Percentiles rank a stretch among this genome's conserved stretches.
These are phyloP conservation scores for Zele albiditarsus DNA, from an alignment of 2,888 invertebrate species.

Conservation along the genomic window DNA sequence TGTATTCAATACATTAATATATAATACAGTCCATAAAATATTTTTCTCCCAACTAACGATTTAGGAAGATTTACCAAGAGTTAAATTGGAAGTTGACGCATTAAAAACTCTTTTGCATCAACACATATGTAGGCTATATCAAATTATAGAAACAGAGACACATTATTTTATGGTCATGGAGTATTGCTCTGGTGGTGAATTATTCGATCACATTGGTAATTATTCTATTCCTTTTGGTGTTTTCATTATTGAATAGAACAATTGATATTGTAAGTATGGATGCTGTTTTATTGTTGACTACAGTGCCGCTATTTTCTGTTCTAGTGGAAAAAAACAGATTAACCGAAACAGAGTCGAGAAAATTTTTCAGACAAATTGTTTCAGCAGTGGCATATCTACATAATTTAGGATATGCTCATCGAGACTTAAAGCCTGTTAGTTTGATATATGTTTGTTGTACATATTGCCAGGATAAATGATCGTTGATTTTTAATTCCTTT, in stretches of 20 bases:
- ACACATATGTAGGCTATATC: slow-evolving; percentile 85
- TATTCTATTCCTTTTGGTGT: neutral
- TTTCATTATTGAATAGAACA: neutral
- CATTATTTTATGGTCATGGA: slow-evolving; percentile 87
- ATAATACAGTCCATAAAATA: neutral
- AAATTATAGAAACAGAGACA: slow-evolving; percentile 84
- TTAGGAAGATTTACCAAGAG: slow-evolving; percentile 83
- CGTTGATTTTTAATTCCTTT: slow-evolving; percentile 19
- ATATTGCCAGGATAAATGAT: too few species aligned
- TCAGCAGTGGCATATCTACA: slow-evolving; percentile 87
- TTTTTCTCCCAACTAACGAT: slow-evolving; percentile 43
- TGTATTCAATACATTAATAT: slow-evolving; percentile 26
- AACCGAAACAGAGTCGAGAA: slow-evolving; percentile 82
- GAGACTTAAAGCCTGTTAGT: slow-evolving; percentile 87
- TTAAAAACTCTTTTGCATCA: slow-evolving; percentile 81
- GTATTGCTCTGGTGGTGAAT: slow-evolving; percentile 87
- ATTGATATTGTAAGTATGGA: too few species aligned
- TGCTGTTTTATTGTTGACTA: too few species aligned
- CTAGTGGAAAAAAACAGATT: slow-evolving; percentile 82
- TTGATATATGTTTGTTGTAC: slow-evolving; percentile 5
- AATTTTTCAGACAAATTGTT: slow-evolving; percentile 85
- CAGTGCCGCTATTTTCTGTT: slow-evolving; percentile 38
- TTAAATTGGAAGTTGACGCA: slow-evolving; percentile 83
- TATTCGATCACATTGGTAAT: slow-evolving; percentile 85
- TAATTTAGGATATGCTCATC: slow-evolving; percentile 83